These are phyloP conservation scores for Gallinago solitaria DNA, from an alignment of 2,797 vertebrate genomes.

Conservation along the genomic window DNA sequence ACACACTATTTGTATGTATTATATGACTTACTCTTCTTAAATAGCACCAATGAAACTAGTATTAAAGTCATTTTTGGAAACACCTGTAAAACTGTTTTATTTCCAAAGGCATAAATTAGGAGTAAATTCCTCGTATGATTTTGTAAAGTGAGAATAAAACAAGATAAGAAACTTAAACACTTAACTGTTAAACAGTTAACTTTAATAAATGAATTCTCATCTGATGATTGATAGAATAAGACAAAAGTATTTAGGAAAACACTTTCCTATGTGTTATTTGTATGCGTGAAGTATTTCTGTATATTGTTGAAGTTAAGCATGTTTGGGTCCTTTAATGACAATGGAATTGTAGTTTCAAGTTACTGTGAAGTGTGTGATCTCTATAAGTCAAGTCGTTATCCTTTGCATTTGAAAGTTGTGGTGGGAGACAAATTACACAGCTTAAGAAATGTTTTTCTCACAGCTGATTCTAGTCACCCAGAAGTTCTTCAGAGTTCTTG, in stretches of 20 bases:
- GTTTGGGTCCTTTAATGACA: not conserved
- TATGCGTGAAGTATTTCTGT: not conserved
- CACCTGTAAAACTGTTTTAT: not conserved
- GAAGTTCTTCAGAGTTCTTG: not conserved
- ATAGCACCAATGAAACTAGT: not conserved
- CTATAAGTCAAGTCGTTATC: not conserved
- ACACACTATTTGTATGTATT: not conserved
- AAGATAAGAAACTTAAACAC: not conserved
- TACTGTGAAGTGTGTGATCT: not conserved
- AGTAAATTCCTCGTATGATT: not conserved
- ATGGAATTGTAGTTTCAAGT: not conserved
- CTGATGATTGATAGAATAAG: not conserved
- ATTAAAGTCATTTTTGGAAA: not conserved
- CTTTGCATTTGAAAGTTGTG: not conserved
- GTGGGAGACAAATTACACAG: not conserved
- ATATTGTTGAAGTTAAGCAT: not conserved
- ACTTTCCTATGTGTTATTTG: not conserved
- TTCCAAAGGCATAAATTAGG: not conserved
- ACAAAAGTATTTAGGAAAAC: not conserved
- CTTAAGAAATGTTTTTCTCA: not conserved
- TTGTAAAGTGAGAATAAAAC: not conserved
- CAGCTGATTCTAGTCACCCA: not conserved
- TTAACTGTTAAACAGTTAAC: not conserved
- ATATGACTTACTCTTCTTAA: not conserved
- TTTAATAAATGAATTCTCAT: not conserved